Evolutionary conservation across 2,888 invertebrate genomes (phyloP).

Genomic region (Microctonus aethiopoides): DNA sequence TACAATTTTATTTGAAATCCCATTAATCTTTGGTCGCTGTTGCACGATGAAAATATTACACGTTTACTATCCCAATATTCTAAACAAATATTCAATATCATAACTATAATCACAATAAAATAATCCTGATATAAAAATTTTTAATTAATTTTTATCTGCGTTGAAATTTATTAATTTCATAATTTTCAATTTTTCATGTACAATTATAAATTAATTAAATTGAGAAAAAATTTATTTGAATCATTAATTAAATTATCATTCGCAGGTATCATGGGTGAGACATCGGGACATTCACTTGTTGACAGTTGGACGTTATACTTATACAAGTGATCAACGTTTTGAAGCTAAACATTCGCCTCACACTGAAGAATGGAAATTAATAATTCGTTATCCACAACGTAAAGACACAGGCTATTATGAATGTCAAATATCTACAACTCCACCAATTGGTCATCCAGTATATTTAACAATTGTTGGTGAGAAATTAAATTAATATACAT

Average conservation of each 20-base stretch:
- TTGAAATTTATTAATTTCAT: no score
- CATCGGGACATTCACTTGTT: constrained; percentile 81
- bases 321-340: constrained; percentile 86
- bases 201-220: not conserved
- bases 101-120: not conserved
- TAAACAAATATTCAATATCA: not conserved
- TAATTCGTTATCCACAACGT: constrained; percentile 79
- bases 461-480: constrained; percentile 86
- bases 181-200: no score
- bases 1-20: constrained; percentile 38
- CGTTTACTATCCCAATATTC: no score
- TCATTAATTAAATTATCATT: no score
- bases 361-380: constrained; percentile 87
- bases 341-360: constrained; percentile 88
- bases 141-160: no score
- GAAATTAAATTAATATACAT: constrained; percentile 54
- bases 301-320: constrained; percentile 80
- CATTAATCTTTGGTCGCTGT: constrained; percentile 37
- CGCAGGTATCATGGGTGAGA: constrained; percentile 82
- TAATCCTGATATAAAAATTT: not conserved
- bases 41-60: constrained; percentile 14
- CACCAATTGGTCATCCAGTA: constrained; percentile 86
- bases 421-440: constrained; percentile 92
- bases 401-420: constrained; percentile 86
- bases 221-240: not conserved